Percentiles rank a stretch among this genome's conserved stretches.
phyloP scores from a whole-genome alignment of 2,888 invertebrate genomes.

The Drosophila peninsularis region DNA sequence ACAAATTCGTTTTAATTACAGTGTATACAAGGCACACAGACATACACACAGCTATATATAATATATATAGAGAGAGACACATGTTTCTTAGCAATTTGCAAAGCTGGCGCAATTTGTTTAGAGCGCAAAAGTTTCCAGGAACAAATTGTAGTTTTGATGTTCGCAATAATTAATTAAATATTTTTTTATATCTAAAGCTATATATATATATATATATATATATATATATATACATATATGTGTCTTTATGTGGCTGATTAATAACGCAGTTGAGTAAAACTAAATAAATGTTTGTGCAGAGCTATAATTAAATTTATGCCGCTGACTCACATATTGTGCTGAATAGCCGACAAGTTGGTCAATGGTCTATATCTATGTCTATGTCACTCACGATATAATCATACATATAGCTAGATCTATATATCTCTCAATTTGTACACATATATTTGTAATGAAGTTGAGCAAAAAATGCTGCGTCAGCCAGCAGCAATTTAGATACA shows the following conservation, averaged over 20 bases:
- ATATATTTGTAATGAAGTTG: constrained; percentile 39
- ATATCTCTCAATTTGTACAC: constrained; percentile 11
- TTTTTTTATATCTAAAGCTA: no score
- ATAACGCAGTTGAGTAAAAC: constrained; percentile 70
- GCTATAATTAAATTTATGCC: constrained; percentile 78
- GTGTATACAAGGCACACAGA: constrained; percentile 26
- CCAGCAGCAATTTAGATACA: constrained; percentile 58
- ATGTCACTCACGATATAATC: constrained; percentile 55
- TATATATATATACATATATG: constrained; percentile 6
- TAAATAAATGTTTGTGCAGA: constrained; percentile 71
- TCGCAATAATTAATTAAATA: constrained; percentile 76
- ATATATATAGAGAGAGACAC: constrained; percentile 1
- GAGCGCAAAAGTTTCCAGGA: constrained; percentile 48
- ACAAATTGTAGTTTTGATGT: constrained; percentile 53
- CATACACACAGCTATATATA: constrained; percentile 4
- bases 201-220: constrained; percentile 9
- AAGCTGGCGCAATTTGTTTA: constrained; percentile 53
- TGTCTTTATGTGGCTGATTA: constrained; percentile 53
- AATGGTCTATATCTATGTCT: constrained; percentile 58
- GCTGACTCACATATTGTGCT: constrained; percentile 63
- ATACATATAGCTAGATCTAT: constrained; percentile 18
- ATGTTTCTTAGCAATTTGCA: constrained; percentile 30
- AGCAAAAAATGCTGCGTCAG: constrained; percentile 65
- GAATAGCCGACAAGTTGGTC: constrained; percentile 70
- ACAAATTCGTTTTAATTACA: constrained; percentile 19